Base-by-base conservation (phyloP, 2,113 vertebrate genomes). In the Esox niger region DNA sequence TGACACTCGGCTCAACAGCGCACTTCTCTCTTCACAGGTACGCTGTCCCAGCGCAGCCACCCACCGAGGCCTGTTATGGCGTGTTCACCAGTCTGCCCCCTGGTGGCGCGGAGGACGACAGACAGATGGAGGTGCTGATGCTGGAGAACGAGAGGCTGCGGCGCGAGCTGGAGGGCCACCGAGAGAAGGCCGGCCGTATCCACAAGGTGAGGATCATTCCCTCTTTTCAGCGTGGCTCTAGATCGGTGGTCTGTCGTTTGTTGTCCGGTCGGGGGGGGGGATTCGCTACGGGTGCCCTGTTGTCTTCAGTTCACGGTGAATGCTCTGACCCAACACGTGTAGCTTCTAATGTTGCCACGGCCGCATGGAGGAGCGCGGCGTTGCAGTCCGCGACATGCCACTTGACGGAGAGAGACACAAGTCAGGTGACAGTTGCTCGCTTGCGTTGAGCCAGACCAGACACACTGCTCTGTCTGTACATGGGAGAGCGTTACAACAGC, bases 81-180 rank as follows among this genome's bases (percentile, higher is more conserved):
- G 76, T 90, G 0, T 82, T 91, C 46, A 75, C 82, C 46, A 71
- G 86, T 0, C 80, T 94, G 82, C 86, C 89, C 31, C 79, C 93
- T 52, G 76, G 91, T 2, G 83, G 90, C 0, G 67, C 93, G 84
- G 94, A 96, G 79, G 93, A 90, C 60, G 86, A 87, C 91, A 89
- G 91, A 90, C 93, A 93, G 78, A 86, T 92, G 55, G 96, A 98
- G 10, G 76, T 90, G 0, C 76, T 96, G 33, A 84, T 97, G 82
- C 90, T 92, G 71, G 97, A 99, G 75, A 99, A 99, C 0, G 94
- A 98, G 86, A 89, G 90, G 79, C 88, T 98, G 6, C 93, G 91
- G 77, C 90, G 91, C 32, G 95, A 98, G 77, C 88, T 98, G 72
- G 95, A 94, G 70, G 91, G 75, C 63, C 94, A 91, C 0, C 79